Conservation (phyloP, 1,140 invertebrate genomes). For the Heliconius eleuchia region DNA sequence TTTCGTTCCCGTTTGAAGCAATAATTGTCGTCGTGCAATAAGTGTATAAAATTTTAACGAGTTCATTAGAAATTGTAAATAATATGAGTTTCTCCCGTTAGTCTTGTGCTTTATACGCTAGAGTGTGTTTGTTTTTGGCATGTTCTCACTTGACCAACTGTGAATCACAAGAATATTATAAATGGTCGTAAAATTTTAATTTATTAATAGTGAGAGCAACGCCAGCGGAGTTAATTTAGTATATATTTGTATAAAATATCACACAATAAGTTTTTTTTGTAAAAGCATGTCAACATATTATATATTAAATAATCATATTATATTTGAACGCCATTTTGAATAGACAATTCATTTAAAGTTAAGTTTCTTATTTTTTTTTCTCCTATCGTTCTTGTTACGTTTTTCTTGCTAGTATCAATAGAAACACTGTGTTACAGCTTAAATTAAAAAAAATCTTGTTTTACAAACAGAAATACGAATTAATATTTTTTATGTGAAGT, state of each 20-base stretch:
- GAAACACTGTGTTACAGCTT: constrained; percentile 8
- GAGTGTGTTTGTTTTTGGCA: not conserved
- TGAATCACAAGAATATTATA: not conserved
- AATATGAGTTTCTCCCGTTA: not conserved
- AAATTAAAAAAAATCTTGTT: not conserved
- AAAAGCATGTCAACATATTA: constrained; percentile 7
- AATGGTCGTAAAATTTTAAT: not conserved
- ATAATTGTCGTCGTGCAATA: constrained; percentile 31
- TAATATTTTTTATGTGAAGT: not conserved
- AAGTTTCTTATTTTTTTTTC: constrained; percentile 4
- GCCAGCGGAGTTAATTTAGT: not conserved
- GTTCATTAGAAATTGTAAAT: constrained; percentile 13
- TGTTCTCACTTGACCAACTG: constrained; percentile 25
- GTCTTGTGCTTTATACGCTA: constrained; percentile 9
- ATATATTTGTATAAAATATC: not conserved
- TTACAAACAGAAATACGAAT: not conserved
- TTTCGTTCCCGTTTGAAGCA: constrained; percentile 9
- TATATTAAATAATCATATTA: not conserved
- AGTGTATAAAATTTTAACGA: constrained; percentile 10
- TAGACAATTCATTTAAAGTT: constrained; percentile 9
- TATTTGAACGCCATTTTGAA: not conserved
- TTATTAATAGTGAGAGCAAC: not conserved
- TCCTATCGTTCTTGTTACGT: not conserved
- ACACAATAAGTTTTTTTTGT: not conserved
- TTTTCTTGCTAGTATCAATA: constrained; percentile 12